A percentile compares a stretch with the other conserved stretches of the same genome.
Conservation (phyloP, 1,140 invertebrate genomes). For the Plectus sambesii region DNA sequence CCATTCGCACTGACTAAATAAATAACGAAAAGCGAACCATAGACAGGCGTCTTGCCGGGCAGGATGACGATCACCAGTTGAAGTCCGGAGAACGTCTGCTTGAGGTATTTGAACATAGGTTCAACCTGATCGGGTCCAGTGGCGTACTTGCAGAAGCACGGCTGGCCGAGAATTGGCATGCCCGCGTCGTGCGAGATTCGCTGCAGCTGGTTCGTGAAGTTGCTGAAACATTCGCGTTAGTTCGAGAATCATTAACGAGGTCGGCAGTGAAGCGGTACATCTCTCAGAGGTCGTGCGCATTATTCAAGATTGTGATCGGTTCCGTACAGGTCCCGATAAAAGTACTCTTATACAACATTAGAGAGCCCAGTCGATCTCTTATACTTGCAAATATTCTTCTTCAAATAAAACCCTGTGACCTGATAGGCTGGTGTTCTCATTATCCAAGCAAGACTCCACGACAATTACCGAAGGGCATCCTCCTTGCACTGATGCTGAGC, state of each 20-base stretch:
- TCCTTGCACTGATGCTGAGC: conserved; percentile 88
- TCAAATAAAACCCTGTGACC: too few relatives aligned
- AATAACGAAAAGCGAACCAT: conserved; percentile 41
- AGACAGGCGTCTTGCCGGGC: conserved; percentile 50
- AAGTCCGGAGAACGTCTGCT: conserved; percentile 73
- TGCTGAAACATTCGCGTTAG: conserved; percentile 49
- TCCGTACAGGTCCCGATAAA: too few relatives aligned
- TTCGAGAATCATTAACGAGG: background rate
- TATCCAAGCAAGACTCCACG: too few relatives aligned
- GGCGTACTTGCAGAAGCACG: conserved; percentile 96
- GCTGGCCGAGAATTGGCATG: conserved; percentile 87
- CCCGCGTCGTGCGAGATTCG: conserved; percentile 97
- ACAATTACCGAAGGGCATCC: conserved; percentile 72
- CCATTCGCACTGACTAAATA: too few relatives aligned
- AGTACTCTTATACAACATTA: too few relatives aligned
- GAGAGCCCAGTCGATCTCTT: too few relatives aligned
- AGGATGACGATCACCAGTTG: conserved; percentile 49
- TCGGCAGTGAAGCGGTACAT: too few relatives aligned
- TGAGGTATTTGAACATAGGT: conserved; percentile 96
- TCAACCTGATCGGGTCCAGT: conserved; percentile 96
- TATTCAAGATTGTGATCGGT: too few relatives aligned
- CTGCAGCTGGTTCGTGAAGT: conserved; percentile 87
- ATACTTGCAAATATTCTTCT: too few relatives aligned
- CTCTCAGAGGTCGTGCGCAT: too few relatives aligned
- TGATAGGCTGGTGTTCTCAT: too few relatives aligned